Evolutionary conservation across 2,888 invertebrate genomes (phyloP).

Genomic region (Platycheirus rosarum): DNA sequence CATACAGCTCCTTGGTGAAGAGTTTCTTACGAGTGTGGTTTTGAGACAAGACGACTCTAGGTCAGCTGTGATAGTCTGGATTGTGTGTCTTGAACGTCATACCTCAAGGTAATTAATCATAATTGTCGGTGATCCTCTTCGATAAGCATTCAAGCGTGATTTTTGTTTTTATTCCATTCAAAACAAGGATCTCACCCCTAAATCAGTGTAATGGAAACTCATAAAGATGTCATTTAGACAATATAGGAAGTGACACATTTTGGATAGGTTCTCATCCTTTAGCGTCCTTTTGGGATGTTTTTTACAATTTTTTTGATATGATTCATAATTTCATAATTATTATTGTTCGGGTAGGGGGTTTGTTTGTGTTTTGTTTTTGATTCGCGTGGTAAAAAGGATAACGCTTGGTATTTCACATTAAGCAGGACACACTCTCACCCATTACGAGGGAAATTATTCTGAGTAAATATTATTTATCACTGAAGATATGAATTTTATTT

Average conservation of each 20-base stretch:
- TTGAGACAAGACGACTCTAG: slow-evolving; percentile 33
- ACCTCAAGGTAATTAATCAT: slow-evolving; percentile 65
- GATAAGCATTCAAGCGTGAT: slow-evolving; percentile 62
- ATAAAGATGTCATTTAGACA: slow-evolving; percentile 73
- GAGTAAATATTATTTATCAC: slow-evolving; percentile 71
- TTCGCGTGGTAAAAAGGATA: slow-evolving; percentile 62
- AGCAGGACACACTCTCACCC: slow-evolving; percentile 53
- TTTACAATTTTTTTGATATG: not conserved
- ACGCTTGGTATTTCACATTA: slow-evolving; percentile 32
- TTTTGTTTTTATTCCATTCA: slow-evolving; percentile 45
- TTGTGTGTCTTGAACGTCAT: slow-evolving; percentile 10
- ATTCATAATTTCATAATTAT: slow-evolving; percentile 68
- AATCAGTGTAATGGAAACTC: slow-evolving; percentile 74
- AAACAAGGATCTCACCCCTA: slow-evolving; percentile 57
- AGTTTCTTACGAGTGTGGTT: slow-evolving; percentile 22
- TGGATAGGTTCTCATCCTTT: slow-evolving; percentile 66
- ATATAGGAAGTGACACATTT: slow-evolving; percentile 70
- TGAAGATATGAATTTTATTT: slow-evolving; percentile 34
- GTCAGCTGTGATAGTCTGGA: slow-evolving; percentile 53
- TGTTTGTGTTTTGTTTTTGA: slow-evolving; percentile 57
- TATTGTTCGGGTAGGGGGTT: slow-evolving; percentile 38
- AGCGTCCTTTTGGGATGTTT: slow-evolving; percentile 33
- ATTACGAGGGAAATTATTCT: slow-evolving; percentile 64
- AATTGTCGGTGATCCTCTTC: slow-evolving; percentile 34
- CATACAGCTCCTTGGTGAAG: slow-evolving; percentile 16